These are phyloP conservation scores for Columba janthina DNA, from an alignment of 2,113 vertebrate species.

Conservation along the genomic window DNA sequence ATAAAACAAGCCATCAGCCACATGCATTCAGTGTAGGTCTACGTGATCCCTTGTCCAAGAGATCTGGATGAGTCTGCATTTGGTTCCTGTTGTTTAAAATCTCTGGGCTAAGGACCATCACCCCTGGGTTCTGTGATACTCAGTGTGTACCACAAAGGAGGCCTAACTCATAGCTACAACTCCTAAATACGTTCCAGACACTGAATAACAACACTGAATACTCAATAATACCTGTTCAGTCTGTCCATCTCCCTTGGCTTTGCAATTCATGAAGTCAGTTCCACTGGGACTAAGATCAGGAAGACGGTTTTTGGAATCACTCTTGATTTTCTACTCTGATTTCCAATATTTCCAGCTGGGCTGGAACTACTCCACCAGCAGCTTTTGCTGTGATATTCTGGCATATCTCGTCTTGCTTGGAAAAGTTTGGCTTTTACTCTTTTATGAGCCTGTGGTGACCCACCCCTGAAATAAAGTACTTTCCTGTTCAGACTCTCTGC, in stretches of 20 bases:
- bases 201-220: background rate
- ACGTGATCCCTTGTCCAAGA: background rate
- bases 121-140: background rate
- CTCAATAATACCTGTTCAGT: background rate
- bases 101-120: background rate
- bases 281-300: background rate
- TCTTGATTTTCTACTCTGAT: constrained; percentile 2
- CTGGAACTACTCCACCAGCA: constrained; percentile 33
- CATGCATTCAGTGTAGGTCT: background rate
- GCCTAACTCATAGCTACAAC: background rate
- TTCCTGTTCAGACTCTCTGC: background rate
- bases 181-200: background rate
- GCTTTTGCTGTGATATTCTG: background rate
- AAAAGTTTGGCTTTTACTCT: background rate
- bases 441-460: background rate
- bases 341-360: constrained; percentile 31
- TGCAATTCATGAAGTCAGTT: background rate
- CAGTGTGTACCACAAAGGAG: background rate
- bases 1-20: background rate
- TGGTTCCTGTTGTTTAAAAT: background rate
- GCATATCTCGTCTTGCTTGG: background rate
- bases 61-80: background rate
- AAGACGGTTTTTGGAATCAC: constrained; percentile 1
- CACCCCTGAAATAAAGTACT: constrained; percentile 14
- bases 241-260: background rate